phyloP scores from a whole-genome alignment of 2,797 vertebrate genomes.

The Megaceryle alcyon region DNA sequence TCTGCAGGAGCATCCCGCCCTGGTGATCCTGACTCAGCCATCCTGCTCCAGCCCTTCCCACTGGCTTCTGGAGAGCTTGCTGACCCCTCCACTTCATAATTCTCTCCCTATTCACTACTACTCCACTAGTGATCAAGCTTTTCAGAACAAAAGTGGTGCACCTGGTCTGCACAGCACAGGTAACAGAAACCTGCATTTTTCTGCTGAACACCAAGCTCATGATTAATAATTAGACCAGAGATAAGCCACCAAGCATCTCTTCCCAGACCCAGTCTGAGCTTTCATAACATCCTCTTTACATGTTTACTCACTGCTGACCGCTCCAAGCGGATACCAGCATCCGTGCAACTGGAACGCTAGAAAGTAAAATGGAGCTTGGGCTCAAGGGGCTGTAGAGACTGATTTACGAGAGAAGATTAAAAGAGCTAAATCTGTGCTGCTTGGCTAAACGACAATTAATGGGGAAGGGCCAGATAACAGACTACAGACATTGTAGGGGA shows the following conservation, averaged over 20 bases:
- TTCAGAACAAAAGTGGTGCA: background rate
- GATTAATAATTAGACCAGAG: slow-evolving; percentile 25
- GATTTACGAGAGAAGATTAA: slow-evolving; percentile 70
- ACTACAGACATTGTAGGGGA: background rate
- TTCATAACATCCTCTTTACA: slow-evolving; percentile 10
- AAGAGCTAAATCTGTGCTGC: slow-evolving; percentile 65
- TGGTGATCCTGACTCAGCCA: background rate
- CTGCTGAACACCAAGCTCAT: background rate
- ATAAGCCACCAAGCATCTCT: background rate
- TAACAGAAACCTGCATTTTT: background rate
- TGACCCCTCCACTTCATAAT: background rate
- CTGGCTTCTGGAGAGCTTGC: background rate
- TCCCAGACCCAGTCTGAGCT: background rate
- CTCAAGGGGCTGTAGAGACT: slow-evolving; percentile 55
- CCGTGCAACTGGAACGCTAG: background rate
- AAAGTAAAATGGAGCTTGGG: slow-evolving; percentile 62
- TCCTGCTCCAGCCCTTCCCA: background rate
- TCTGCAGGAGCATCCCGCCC: background rate
- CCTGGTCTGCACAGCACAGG: background rate
- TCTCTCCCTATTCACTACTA: background rate
- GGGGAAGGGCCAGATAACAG: background rate
- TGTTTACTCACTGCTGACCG: background rate
- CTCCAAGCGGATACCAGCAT: background rate
- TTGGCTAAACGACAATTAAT: slow-evolving; percentile 59
- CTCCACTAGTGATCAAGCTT: background rate